Conservation (phyloP, 2,113 vertebrate species). For the Rana temporaria region DNA sequence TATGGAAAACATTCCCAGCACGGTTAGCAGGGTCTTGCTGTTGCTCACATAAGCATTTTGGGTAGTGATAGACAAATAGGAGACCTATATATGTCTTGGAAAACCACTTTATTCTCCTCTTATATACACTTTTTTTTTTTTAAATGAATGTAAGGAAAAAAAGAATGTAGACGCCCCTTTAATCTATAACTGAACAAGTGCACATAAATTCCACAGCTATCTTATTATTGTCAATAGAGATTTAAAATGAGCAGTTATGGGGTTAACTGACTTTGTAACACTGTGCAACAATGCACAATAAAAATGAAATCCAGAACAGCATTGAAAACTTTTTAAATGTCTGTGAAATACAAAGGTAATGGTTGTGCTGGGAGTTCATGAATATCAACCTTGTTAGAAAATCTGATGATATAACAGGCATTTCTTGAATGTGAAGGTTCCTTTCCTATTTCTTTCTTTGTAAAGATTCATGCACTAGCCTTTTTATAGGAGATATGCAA, state of each 20-base stretch:
- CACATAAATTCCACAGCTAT: no score
- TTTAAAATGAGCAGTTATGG: neutral
- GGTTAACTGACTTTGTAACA: neutral
- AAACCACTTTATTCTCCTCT: no score
- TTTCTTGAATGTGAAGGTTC: conserved; percentile 10
- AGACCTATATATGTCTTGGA: no score
- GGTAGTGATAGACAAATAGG: no score
- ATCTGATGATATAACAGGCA: conserved; percentile 15
- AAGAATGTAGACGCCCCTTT: no score
- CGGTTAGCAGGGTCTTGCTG: no score
- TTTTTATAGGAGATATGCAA: neutral
- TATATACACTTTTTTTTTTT: no score
- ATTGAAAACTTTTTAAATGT: neutral
- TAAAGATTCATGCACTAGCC: neutral
- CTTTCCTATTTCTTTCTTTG: neutral
- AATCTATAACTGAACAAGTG: no score
- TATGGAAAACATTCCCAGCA: no score
- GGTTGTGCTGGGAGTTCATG: neutral
- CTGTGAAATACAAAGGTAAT: conserved; percentile 22
- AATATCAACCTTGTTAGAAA: conserved; percentile 34
- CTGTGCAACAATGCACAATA: neutral
- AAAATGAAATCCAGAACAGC: neutral
- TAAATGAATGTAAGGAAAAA: no score
- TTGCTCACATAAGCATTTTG: no score
- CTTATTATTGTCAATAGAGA: no score